A percentile compares a stretch with the other conserved stretches of the same genome.
These are phyloP conservation scores for Oostethus manadensis DNA, from an alignment of 2,113 vertebrate species.

Conservation along the genomic window DNA sequence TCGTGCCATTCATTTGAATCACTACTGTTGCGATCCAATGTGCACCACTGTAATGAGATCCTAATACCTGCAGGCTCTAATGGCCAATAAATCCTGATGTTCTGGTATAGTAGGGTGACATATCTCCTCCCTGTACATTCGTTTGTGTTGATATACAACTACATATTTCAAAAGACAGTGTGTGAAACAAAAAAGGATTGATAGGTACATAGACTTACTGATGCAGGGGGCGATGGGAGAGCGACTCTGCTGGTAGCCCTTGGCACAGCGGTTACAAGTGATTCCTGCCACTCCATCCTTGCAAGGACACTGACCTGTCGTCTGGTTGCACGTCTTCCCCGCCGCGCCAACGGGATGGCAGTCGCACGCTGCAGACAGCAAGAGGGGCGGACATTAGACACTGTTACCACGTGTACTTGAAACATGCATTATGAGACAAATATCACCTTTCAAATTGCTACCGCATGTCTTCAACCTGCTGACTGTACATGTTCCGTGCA, in stretches of 20 bases:
- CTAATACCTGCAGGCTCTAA: too few relatives aligned
- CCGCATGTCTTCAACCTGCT: constrained; percentile 12
- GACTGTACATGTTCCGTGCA: constrained; percentile 35
- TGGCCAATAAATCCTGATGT: too few relatives aligned
- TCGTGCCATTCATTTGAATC: too few relatives aligned
- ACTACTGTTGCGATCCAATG: too few relatives aligned
- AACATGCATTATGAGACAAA: constrained; percentile 16
- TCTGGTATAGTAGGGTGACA: too few relatives aligned
- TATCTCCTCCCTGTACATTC: too few relatives aligned
- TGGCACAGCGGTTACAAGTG: constrained; percentile 98
- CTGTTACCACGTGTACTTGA: constrained; percentile 12
- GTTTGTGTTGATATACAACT: too few relatives aligned
- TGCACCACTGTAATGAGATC: too few relatives aligned
- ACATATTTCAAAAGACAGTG: too few relatives aligned
- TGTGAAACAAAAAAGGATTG: too few relatives aligned
- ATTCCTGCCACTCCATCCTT: constrained; percentile 97
- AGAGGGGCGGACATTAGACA: not conserved
- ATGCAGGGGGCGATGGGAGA: constrained; percentile 98
- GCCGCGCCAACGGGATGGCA: constrained; percentile 97
- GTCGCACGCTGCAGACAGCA: constrained; percentile 81
- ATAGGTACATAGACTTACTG: constrained; percentile 75
- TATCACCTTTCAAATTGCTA: constrained; percentile 21
- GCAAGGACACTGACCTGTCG: constrained; percentile 97
- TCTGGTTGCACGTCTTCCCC: constrained; percentile 98
- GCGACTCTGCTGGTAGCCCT: constrained; percentile 98